Evolutionary conservation across 2,113 vertebrate genomes (phyloP), one percentile per base, ranked within the genome.

Genomic region (Xiphorhynchus elegans): DNA sequence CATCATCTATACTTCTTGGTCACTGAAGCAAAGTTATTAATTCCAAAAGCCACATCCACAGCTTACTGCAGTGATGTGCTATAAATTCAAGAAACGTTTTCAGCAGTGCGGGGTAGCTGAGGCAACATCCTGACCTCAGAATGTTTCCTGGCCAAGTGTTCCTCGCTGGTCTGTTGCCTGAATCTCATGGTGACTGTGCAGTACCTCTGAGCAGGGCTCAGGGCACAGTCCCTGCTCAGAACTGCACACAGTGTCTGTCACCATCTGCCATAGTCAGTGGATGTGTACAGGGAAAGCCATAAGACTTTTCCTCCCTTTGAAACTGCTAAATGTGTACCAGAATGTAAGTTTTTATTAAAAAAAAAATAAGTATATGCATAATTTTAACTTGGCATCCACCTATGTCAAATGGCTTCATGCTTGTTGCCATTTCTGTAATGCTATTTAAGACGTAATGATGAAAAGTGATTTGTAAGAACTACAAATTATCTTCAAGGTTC

Each of bases 251-350:
- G 39, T 47, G 6, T 33, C 47, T 42, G 9, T 31, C 13, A 10
- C 11, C 37, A 13, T 6, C 8, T 26, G 72, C 17, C 24, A 33
- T 46, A 52, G 52, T 73, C 39, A 44, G 6, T 21, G 23, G 5
- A 49, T 17, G 3, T 4, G 1, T 15, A 17, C 9, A 74, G 26
- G 10, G 21, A 73, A 66, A 64, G 1, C 16, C 6, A 0, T 31
- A 40, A 58, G 24, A 23, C 28, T 84, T 53, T 20, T 13, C 11
- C 17, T 66, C 1, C 0, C 13, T 58, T 69, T 49, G 17, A 79
- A 78, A 46, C 7, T 50, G 23, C 4, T 73, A 13, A 33, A 67
- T 1, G 13, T 81, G 8, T 33, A 52, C 17, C 21, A 60, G 58
- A 89, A 55, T 5, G 10, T 3, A 31, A 60, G 14, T 7, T 78